Evolutionary conservation across 2,888 invertebrate genomes (phyloP), one percentile per base, ranked within the genome.

Genomic region (Xestoiulus laeticollis): DNA sequence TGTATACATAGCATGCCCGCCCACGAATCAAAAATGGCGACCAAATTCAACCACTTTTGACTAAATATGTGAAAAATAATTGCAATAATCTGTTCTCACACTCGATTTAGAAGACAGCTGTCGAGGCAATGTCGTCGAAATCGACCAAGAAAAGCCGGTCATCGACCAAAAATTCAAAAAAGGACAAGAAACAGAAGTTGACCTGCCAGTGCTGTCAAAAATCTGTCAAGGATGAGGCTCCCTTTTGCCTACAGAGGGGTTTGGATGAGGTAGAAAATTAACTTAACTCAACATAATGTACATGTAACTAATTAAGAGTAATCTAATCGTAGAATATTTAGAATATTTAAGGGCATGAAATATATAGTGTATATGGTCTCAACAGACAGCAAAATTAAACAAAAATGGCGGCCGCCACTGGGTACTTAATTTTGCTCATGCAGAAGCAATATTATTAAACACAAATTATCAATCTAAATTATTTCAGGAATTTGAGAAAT

Each of bases 191-290:
- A 8, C 8, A 22, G 26, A 68, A 68, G n/a, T 26, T 68, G 68
- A 68, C 26, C 26, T 68, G 68, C 68, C 68, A 68, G 68, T 68
- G 68, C 68, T 68, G 68, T 26, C 68, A 68, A 19, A 68, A 22
- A 68, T 68, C 68, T 10, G 68, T 26, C 26, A 26, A 22, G 68
- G 26, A 68, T 68, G 68, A 1, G 6, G 8, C 22, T 8, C 22
- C 26, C 68, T 68, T 68, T 8, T 68, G 68, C 68, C 22, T 68
- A 26, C 6, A n/a, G 10, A 68, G 26, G 26, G 68, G 22, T 2
- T 38, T 6, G 6, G 6, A 2, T 1, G 68, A 68, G 68, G 68
- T 68, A 68, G 0, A 10, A 4, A 68, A 5, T 48, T 8, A 8
- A 48, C 12, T 48, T 38, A 5, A 38, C 33, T 38, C 6, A 5